A percentile compares a stretch with the other conserved stretches of the same genome.
Conservation (phyloP, 2,797 vertebrate genomes). For the Chiroxiphia lanceolata region DNA sequence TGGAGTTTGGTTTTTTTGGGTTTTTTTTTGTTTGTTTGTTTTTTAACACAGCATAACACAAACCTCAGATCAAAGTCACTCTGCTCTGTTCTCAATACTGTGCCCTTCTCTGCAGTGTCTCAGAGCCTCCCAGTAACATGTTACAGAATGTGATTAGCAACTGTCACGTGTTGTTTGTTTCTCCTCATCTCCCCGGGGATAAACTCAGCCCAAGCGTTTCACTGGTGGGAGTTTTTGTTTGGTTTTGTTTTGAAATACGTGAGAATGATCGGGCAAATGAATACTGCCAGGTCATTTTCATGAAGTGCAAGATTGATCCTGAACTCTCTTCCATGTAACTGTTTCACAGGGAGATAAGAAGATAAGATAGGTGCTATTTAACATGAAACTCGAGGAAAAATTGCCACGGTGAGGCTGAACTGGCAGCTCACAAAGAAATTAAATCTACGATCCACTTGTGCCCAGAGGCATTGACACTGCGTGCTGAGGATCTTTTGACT, state of each 20-base stretch:
- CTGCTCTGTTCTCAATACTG: background rate
- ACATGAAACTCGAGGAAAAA: background rate
- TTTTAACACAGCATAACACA: background rate
- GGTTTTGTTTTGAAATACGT: constrained; percentile 3
- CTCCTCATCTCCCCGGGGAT: constrained; percentile 35
- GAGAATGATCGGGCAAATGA: background rate
- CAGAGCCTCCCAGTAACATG: background rate
- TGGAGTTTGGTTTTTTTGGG: background rate
- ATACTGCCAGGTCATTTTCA: constrained; percentile 34
- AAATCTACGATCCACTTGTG: background rate
- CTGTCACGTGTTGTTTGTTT: constrained; percentile 25
- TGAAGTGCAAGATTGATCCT: constrained; percentile 11
- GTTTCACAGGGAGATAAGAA: background rate
- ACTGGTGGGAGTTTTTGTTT: background rate
- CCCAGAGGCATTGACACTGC: background rate
- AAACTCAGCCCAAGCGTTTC: background rate
- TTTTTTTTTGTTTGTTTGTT: background rate
- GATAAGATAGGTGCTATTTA: background rate
- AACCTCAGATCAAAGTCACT: constrained; percentile 37
- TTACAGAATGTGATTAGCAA: background rate
- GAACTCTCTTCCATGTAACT: background rate
- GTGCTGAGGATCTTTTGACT: background rate
- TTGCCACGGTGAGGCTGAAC: background rate
- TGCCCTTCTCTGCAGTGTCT: background rate
- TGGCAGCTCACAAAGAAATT: background rate